phyloP scores from a whole-genome alignment of 2,113 vertebrate genomes.

The Bubo scandiacus region DNA sequence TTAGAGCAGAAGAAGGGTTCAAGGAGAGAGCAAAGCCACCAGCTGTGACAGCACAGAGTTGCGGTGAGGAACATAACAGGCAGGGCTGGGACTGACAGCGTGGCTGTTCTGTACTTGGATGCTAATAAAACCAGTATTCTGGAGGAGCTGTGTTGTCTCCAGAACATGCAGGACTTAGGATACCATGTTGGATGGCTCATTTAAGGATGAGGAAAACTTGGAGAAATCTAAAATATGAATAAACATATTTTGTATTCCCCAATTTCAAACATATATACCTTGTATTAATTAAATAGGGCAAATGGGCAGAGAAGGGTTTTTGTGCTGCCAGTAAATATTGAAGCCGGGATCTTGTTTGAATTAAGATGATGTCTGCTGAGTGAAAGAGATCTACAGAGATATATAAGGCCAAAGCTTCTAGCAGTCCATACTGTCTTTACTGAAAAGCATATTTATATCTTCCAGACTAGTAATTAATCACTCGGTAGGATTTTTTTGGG shows the following conservation, averaged over 20 bases:
- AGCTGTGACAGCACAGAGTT: not conserved
- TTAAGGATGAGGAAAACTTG: not conserved
- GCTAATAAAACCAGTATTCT: not conserved
- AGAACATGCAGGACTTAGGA: not conserved
- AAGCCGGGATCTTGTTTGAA: slow-evolving; percentile 80
- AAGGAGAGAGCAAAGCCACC: not conserved
- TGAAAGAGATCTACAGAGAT: slow-evolving; percentile 69
- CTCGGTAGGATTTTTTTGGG: slow-evolving; percentile 73
- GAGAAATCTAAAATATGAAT: not conserved
- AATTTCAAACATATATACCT: not conserved
- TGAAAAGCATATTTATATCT: slow-evolving; percentile 85
- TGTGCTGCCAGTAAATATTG: not conserved
- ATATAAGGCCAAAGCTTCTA: slow-evolving; percentile 69
- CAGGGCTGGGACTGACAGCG: fast-evolving
- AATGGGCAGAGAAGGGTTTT: not conserved
- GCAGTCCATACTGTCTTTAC: slow-evolving; percentile 73
- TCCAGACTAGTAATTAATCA: slow-evolving; percentile 86
- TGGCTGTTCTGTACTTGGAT: not conserved
- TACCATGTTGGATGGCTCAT: not conserved
- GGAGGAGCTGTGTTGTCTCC: not conserved
- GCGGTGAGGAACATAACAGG: fast-evolving
- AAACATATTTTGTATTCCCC: not conserved
- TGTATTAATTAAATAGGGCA: slow-evolving; percentile 18
- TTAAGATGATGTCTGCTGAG: slow-evolving; percentile 75
- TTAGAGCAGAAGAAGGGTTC: not conserved